Percentiles rank a stretch among this genome's conserved stretches.
Conservation (phyloP, 2,888 invertebrate genomes). For the Athalia cordata region DNA sequence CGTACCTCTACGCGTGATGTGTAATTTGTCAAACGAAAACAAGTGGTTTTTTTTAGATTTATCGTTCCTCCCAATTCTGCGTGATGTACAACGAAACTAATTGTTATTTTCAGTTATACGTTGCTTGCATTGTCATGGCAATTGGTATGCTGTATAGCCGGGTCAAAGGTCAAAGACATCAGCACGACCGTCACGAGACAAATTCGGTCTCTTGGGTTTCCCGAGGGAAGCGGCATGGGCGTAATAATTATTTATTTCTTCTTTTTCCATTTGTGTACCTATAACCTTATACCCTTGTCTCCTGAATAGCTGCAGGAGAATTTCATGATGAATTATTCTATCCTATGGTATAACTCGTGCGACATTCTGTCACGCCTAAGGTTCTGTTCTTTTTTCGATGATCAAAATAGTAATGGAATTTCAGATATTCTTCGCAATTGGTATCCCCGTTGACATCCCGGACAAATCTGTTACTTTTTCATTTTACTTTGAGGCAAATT, state of each 20-base stretch:
- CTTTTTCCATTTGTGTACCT: background rate
- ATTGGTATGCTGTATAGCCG: slow-evolving; percentile 49
- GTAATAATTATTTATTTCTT: slow-evolving; percentile 55
- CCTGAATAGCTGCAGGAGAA: slow-evolving; percentile 16
- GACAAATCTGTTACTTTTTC: slow-evolving; percentile 83
- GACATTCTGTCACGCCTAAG: no score
- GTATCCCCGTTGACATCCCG: slow-evolving; percentile 82
- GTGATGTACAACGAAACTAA: slow-evolving; percentile 32
- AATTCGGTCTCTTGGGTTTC: slow-evolving; percentile 68
- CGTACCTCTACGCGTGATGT: background rate
- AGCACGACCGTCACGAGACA: slow-evolving; percentile 63
- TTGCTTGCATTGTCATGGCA: slow-evolving; percentile 44
- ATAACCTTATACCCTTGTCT: slow-evolving; percentile 16
- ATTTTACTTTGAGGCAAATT: slow-evolving; percentile 85
- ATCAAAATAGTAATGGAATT: slow-evolving; percentile 51
- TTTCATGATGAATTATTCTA: slow-evolving; percentile 34
- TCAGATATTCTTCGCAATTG: slow-evolving; percentile 83
- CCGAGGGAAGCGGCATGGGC: slow-evolving; percentile 67
- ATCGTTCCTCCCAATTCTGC: slow-evolving; percentile 15
- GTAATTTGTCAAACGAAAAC: slow-evolving; percentile 28
- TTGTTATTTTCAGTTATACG: slow-evolving; percentile 38
- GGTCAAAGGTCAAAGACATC: slow-evolving; percentile 64
- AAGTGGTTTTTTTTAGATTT: slow-evolving; percentile 13
- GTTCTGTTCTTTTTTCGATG: background rate
- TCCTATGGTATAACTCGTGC: no score